Conservation (phyloP, 2,888 invertebrate species). For the Synergus itoensis region DNA sequence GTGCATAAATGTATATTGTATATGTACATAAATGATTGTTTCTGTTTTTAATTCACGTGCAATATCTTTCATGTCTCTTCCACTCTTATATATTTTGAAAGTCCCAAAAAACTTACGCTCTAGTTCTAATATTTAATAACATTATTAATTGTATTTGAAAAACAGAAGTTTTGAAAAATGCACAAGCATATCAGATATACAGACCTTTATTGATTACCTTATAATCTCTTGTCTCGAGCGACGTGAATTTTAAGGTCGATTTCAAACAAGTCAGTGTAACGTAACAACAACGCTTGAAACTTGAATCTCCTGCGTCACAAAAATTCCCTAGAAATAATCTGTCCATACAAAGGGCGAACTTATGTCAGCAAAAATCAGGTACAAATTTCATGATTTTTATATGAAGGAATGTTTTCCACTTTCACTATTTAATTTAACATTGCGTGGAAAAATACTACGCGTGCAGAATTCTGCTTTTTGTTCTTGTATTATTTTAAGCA, state of each 20-base stretch:
- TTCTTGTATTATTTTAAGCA: background rate
- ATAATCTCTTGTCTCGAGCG: constrained; percentile 7
- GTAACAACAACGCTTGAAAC: constrained; percentile 22
- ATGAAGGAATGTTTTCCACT: constrained; percentile 32
- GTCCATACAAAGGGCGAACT: constrained; percentile 11
- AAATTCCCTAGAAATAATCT: constrained; percentile 40
- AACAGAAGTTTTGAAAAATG: background rate
- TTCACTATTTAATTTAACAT: constrained; percentile 27
- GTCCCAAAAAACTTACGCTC: background rate
- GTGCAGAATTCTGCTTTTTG: constrained; percentile 30
- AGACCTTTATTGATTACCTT: constrained; percentile 34
- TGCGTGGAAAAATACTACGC: constrained; percentile 46
- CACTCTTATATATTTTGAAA: background rate
- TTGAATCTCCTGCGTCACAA: background rate
- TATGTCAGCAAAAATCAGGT: constrained; percentile 45
- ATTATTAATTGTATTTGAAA: background rate
- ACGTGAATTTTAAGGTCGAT: background rate
- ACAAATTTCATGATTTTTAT: constrained; percentile 36
- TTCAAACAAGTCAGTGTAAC: constrained; percentile 27
- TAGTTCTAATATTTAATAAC: background rate
- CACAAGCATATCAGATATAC: constrained; percentile 20
- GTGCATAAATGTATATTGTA: background rate
- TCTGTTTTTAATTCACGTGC: constrained; percentile 13
- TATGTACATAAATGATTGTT: constrained; percentile 28
- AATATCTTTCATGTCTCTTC: background rate